Conservation (phyloP, 1,140 invertebrate species). For the Trachymyrmex cornetzi region DNA sequence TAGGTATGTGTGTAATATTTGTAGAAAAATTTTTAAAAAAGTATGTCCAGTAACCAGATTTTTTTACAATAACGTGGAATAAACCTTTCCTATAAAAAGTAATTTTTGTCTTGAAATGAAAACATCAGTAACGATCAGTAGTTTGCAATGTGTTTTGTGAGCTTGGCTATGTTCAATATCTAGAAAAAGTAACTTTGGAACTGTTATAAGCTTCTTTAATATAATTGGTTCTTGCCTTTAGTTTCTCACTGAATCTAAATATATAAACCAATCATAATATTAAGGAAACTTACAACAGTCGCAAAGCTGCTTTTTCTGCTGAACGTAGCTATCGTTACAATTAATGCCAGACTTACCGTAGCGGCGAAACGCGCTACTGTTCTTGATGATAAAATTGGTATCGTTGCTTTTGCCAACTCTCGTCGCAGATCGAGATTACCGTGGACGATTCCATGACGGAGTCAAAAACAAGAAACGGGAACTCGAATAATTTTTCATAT, state of each 20-base stretch:
- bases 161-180: too few species aligned
- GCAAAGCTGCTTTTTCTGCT: too few species aligned
- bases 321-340: not conserved
- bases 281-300: too few species aligned
- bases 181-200: too few species aligned
- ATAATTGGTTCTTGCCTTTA: too few species aligned
- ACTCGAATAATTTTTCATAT: not conserved
- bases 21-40: not conserved
- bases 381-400: not conserved
- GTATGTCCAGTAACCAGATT: not conserved
- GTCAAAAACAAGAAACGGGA: constrained; percentile 8
- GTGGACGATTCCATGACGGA: constrained; percentile 33
- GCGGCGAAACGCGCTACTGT: not conserved
- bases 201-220: too few species aligned
- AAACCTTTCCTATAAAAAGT: constrained; percentile 15
- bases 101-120: not conserved
- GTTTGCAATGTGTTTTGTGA: not conserved
- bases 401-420: constrained; percentile 53
- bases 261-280: too few species aligned
- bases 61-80: not conserved
- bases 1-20: not conserved
- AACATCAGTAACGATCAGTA: not conserved
- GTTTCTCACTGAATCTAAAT: too few species aligned
- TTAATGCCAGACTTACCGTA: not conserved
- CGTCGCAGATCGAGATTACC: constrained; percentile 63